Conservation (phyloP, 2,113 vertebrate species). For the Garra rufa region DNA sequence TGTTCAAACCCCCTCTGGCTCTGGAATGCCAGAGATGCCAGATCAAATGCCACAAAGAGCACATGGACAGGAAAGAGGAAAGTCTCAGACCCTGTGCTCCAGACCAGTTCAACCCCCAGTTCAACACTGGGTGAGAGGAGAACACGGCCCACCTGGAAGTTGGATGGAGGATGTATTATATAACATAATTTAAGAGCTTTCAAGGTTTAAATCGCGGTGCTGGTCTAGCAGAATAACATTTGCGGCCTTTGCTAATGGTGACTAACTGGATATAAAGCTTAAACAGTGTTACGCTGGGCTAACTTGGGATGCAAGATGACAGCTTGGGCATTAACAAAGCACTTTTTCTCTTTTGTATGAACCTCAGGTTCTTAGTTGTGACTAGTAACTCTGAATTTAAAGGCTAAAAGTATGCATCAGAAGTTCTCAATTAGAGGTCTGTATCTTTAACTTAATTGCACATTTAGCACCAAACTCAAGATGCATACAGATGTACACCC, state of each 20-base stretch:
- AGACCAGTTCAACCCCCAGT: conserved; percentile 45
- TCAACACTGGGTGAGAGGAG: conserved; percentile 45
- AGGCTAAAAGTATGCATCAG: conserved; percentile 1
- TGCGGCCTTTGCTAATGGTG: neutral
- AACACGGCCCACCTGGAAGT: neutral
- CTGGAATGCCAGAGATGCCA: conserved; percentile 88
- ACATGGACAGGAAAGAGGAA: conserved; percentile 90
- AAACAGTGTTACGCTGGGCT: neutral
- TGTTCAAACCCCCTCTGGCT: conserved; percentile 90
- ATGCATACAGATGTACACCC: neutral
- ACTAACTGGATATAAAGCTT: neutral
- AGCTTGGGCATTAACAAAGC: conserved; percentile 39
- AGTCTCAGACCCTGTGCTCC: conserved; percentile 80
- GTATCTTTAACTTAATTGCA: neutral
- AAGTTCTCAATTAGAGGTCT: neutral
- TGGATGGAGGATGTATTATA: neutral
- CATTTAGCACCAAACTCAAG: neutral
- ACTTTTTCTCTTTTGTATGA: neutral
- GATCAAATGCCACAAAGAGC: conserved; percentile 89
- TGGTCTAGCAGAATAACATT: neutral
- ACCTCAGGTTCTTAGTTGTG: neutral
- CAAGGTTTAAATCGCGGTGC: neutral
- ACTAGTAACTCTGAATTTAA: conserved; percentile 22
- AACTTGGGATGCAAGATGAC: conserved; percentile 20
- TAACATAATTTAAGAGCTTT: neutral